Conservation (phyloP, 1,140 invertebrate species). For the silkworm (Bombyx mori) region DNA sequence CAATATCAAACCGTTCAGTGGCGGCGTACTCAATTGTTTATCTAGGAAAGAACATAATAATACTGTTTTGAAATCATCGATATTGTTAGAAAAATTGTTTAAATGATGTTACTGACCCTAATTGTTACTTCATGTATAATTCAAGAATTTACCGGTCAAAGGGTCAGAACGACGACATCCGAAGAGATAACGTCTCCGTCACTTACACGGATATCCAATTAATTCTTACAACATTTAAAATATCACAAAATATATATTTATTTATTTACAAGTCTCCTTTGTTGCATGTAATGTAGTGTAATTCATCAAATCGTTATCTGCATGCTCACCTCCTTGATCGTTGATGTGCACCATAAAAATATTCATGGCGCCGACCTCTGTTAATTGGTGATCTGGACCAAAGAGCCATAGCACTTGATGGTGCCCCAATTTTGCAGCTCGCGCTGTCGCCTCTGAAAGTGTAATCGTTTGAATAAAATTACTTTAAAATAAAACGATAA, state of each 20-base stretch:
- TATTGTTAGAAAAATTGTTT: slow-evolving; percentile 20
- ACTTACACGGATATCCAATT: slow-evolving; percentile 24
- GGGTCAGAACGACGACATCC: slow-evolving; percentile 35
- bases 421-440: slow-evolving; percentile 84
- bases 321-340: slow-evolving; percentile 87
- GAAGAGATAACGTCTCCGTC: slow-evolving; percentile 39
- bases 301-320: not conserved
- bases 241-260: not conserved
- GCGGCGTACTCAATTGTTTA: slow-evolving; percentile 93
- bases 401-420: slow-evolving; percentile 99
- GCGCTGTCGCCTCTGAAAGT: slow-evolving; percentile 78
- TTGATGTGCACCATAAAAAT: slow-evolving; percentile 93
- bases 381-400: slow-evolving; percentile 83
- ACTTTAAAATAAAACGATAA: no score
- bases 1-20: slow-evolving; percentile 91
- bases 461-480: not conserved
- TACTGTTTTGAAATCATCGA: slow-evolving; percentile 1
- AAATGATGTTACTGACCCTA: slow-evolving; percentile 46
- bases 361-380: slow-evolving; percentile 99
- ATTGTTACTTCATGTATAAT: slow-evolving; percentile 54
- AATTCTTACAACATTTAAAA: slow-evolving; percentile 4
- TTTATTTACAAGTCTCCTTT: not conserved
- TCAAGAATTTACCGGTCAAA: slow-evolving; percentile 53
- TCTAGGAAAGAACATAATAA: slow-evolving; percentile 72
- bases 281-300: not conserved